A percentile compares a stretch with the other conserved stretches of the same genome.
phyloP scores from a whole-genome alignment of 2,888 invertebrate species.

The Folsomia candida region DNA sequence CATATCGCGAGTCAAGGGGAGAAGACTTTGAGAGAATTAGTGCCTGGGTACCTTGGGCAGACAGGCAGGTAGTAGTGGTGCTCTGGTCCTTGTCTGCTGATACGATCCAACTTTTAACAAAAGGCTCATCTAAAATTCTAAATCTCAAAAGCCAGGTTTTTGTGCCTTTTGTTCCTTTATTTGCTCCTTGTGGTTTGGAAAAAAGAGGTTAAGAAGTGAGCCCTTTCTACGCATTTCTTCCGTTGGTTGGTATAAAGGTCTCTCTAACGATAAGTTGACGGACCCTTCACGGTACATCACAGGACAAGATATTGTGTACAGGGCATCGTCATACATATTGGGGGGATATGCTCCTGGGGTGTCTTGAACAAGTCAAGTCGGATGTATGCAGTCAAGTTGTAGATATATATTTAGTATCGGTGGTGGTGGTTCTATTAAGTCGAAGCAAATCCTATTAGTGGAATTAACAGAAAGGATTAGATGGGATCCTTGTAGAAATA shows the following conservation, averaged over 20 bases:
- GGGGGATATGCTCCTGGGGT: no score
- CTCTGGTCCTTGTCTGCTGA: background rate
- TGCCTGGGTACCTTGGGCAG: background rate
- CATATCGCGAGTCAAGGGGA: no score
- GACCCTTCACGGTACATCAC: no score
- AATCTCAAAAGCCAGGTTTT: background rate
- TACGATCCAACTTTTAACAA: background rate
- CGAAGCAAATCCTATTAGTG: conserved; percentile 2
- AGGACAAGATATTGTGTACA: no score
- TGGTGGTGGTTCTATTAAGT: background rate
- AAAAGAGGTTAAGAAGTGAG: background rate
- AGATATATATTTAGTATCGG: background rate
- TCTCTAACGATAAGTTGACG: no score
- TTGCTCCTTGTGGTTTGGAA: background rate
- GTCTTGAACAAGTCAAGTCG: no score
- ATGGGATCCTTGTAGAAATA: conserved; percentile 5
- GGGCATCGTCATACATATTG: no score
- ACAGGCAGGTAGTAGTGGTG: background rate
- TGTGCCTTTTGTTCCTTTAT: background rate
- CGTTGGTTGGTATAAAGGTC: no score
- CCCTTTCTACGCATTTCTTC: background rate
- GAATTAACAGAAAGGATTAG: conserved; percentile 8
- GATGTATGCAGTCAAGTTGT: no score
- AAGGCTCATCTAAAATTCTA: background rate
- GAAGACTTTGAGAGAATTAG: background rate